phyloP scores from a whole-genome alignment of 2,113 vertebrate genomes.

The Nannospalax galili region DNA sequence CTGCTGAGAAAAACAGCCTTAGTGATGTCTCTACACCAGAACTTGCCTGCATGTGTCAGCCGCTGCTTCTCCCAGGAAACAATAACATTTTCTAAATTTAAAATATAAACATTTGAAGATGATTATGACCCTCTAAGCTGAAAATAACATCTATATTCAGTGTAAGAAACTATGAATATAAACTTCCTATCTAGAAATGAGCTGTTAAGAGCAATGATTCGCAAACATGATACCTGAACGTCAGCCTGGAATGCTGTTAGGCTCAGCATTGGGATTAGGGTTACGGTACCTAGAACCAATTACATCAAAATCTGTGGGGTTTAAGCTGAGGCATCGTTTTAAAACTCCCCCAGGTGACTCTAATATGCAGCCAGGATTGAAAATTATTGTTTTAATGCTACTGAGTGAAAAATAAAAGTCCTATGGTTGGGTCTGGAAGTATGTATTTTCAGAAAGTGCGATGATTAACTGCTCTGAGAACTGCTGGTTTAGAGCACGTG shows the following conservation, averaged over 20 bases:
- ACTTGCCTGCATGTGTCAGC: not conserved
- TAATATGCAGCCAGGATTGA: not conserved
- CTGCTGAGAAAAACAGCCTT: not conserved
- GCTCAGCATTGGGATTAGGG: not conserved
- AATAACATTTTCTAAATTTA: not conserved
- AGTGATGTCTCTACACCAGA: not conserved
- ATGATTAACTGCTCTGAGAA: not conserved
- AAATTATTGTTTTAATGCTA: not conserved
- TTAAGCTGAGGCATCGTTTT: not conserved
- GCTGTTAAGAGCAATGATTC: not conserved
- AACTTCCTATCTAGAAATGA: slow-evolving; percentile 4
- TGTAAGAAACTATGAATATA: not conserved
- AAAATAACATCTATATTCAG: not conserved
- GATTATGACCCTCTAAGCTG: not conserved
- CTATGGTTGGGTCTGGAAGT: not conserved
- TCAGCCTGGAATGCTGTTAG: not conserved
- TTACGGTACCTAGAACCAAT: not conserved
- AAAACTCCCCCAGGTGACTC: not conserved
- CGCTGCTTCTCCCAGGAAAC: not conserved
- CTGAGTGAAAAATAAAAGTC: not conserved
- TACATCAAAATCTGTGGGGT: not conserved
- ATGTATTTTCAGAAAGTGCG: slow-evolving; percentile 15
- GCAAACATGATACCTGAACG: not conserved
- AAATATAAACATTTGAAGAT: slow-evolving; percentile 40
- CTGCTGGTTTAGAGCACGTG: not conserved